Evolutionary conservation across 2,113 vertebrate species (phyloP).

Genomic region (Saimiri boliviensis): DNA sequence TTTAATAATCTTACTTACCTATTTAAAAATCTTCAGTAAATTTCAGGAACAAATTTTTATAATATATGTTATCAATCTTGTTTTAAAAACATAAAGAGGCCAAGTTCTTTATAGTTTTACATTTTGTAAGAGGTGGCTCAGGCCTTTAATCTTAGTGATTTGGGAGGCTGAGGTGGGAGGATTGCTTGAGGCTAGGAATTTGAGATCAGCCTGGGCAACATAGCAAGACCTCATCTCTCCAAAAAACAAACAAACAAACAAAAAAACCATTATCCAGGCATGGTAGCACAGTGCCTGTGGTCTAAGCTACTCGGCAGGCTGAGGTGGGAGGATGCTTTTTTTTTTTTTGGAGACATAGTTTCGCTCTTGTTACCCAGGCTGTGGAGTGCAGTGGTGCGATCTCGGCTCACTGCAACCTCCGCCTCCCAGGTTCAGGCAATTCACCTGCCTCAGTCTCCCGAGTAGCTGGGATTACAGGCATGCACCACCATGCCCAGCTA

Average conservation of each 20-base stretch:
- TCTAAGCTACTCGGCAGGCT: neutral
- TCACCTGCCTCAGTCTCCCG: too few species aligned
- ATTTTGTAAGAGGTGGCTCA: neutral
- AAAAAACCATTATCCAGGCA: neutral
- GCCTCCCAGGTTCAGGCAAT: too few species aligned
- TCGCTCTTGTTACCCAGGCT: too few species aligned
- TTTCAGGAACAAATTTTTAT: neutral
- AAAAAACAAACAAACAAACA: neutral
- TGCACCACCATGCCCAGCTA: too few species aligned
- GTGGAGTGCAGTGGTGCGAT: too few species aligned
- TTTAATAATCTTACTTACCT: neutral
- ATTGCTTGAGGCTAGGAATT: neutral
- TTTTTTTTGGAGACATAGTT: too few species aligned
- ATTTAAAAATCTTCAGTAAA: conserved; percentile 1
- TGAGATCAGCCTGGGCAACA: neutral
- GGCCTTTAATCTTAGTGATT: neutral
- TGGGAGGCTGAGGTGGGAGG: neutral
- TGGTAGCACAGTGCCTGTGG: neutral
- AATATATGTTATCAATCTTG: neutral
- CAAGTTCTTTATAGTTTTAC: neutral
- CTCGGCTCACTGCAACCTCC: too few species aligned
- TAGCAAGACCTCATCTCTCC: neutral
- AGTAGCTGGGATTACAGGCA: too few species aligned
- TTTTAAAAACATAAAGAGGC: conserved; percentile 12
- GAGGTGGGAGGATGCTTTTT: neutral